Conservation (phyloP, 2,888 invertebrate genomes). For the Bhutanitis thaidina region DNA sequence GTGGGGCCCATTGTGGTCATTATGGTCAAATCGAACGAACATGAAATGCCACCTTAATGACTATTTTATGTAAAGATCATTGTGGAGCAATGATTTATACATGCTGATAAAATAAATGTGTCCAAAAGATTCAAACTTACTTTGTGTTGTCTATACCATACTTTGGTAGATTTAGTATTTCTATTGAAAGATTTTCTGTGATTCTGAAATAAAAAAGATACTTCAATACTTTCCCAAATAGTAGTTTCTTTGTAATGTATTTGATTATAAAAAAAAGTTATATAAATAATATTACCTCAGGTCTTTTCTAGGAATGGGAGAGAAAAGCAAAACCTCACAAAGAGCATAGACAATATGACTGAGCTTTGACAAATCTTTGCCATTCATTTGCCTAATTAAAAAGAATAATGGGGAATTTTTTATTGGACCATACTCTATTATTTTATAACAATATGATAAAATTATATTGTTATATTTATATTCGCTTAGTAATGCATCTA, state of each 20-base stretch:
- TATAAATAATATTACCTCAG: constrained; percentile 57
- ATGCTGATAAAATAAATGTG: too few relatives aligned
- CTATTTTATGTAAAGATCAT: too few relatives aligned
- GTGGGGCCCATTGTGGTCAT: too few relatives aligned
- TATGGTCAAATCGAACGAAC: too few relatives aligned
- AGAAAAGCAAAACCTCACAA: constrained; percentile 67
- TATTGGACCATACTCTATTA: constrained; percentile 56
- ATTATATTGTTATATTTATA: constrained; percentile 50
- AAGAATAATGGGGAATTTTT: constrained; percentile 53
- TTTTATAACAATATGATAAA: constrained; percentile 49
- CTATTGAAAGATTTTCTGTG: constrained; percentile 46
- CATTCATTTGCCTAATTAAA: constrained; percentile 44
- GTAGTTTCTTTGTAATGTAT: not conserved
- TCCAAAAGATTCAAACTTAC: constrained; percentile 33
- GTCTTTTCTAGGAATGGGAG: constrained; percentile 73
- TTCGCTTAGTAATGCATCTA: constrained; percentile 41
- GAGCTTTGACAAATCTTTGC: constrained; percentile 32
- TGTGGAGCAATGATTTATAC: too few relatives aligned
- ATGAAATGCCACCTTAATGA: too few relatives aligned
- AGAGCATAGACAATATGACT: constrained; percentile 57
- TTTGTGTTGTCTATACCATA: constrained; percentile 32
- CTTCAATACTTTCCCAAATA: too few relatives aligned
- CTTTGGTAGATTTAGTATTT: constrained; percentile 41
- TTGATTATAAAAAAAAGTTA: not conserved
- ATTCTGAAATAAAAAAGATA: constrained; percentile 45